These are phyloP conservation scores for Dicerorhinus sumatrensis DNA, from an alignment of 2,113 vertebrate species.

Conservation along the genomic window DNA sequence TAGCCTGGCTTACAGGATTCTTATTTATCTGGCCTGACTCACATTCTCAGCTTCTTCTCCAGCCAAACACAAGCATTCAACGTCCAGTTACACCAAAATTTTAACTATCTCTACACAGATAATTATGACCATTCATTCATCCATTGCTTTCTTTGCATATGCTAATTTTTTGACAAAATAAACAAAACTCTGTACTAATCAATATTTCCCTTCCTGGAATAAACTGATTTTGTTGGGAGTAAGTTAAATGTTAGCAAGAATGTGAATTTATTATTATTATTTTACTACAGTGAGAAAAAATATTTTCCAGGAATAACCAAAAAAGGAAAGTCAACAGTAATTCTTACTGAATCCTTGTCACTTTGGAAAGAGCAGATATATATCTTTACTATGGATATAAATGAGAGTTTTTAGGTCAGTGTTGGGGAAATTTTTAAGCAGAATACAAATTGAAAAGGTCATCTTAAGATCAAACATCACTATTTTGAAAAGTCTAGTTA, in stretches of 20 bases:
- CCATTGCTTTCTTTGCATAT: background rate
- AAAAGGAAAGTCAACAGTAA: background rate
- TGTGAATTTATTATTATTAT: background rate
- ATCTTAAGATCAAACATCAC: background rate
- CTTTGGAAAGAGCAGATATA: background rate
- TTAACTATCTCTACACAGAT: background rate
- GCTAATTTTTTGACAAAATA: background rate
- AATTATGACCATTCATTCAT: background rate
- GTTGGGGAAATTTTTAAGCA: background rate
- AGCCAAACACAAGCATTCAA: background rate
- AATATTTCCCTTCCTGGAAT: background rate
- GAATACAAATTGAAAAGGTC: background rate
- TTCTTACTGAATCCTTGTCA: background rate
- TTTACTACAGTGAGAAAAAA: background rate
- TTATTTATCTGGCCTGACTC: background rate
- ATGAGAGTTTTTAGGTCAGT: background rate
- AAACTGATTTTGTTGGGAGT: background rate
- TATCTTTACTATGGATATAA: background rate
- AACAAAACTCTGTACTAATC: background rate
- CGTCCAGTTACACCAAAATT: background rate
- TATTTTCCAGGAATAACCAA: background rate
- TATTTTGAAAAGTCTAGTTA: background rate
- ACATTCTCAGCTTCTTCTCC: background rate
- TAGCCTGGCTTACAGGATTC: background rate
- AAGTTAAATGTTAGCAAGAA: conserved; percentile 39